Evolutionary conservation across 2,888 invertebrate species (phyloP).

Genomic region (Entomobrya proxima): DNA sequence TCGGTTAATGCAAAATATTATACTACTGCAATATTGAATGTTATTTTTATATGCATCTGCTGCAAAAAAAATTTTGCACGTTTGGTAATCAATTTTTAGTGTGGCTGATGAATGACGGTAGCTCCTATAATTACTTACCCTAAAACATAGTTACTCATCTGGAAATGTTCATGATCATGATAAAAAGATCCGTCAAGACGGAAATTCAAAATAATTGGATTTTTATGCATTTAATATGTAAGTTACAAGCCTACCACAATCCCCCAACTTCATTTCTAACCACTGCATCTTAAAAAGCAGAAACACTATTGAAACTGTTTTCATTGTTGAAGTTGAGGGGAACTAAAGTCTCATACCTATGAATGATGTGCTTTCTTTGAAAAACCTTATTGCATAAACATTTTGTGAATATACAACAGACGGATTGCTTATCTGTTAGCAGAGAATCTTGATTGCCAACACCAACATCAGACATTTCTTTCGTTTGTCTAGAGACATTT

Average conservation of each 20-base stretch:
- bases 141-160: neutral
- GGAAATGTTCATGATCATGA: neutral
- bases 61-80: conserved; percentile 34
- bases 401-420: too few species aligned
- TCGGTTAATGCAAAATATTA: conserved; percentile 12
- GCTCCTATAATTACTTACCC: conserved; percentile 23
- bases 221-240: neutral
- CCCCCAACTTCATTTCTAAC: neutral
- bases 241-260: neutral
- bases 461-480: too few species aligned
- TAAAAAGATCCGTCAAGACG: neutral
- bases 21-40: neutral
- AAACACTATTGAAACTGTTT: neutral
- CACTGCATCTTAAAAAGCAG: neutral
- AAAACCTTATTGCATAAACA: too few species aligned
- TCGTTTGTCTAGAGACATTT: too few species aligned
- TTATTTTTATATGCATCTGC: conserved; percentile 11
- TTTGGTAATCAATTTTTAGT: neutral
- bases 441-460: too few species aligned
- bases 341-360: too few species aligned
- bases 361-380: too few species aligned
- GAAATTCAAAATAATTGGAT: conserved; percentile 26
- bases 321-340: neutral
- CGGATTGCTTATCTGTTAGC: too few species aligned
- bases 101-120: conserved; percentile 3